Conservation (phyloP, 2,888 invertebrate genomes). For the Philopedon plagiatum region DNA sequence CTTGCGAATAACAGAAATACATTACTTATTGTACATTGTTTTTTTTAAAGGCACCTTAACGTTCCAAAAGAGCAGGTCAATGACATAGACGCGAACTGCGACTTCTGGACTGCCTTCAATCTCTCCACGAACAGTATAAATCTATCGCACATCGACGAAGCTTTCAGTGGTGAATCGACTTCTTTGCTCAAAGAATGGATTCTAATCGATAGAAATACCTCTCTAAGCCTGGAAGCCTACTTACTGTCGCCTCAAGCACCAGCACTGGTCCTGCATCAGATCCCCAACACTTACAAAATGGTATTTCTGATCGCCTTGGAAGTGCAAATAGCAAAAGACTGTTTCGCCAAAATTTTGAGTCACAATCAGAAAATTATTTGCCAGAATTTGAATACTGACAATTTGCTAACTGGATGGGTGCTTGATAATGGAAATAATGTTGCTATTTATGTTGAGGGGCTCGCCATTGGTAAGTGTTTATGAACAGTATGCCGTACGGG, state of each 20-base stretch:
- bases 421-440: constrained; percentile 57
- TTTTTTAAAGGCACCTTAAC: neutral
- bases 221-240: constrained; percentile 56
- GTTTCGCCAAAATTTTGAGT: constrained; percentile 47
- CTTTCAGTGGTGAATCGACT: neutral
- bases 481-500: neutral
- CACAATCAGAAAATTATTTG: constrained; percentile 52
- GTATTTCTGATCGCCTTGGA: constrained; percentile 54
- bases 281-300: constrained; percentile 55
- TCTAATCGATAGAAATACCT: constrained; percentile 53
- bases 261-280: constrained; percentile 51
- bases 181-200: constrained; percentile 41
- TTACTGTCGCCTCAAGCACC: constrained; percentile 57
- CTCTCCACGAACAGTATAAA: constrained; percentile 52
- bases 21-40: neutral
- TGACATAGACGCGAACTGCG: neutral
- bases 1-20: too few species aligned
- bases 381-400: constrained; percentile 27
- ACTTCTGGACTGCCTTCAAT: constrained; percentile 11
- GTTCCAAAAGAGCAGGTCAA: neutral
- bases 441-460: constrained; percentile 58
- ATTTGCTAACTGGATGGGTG: constrained; percentile 58
- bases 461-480: constrained; percentile 48
- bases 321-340: constrained; percentile 39
- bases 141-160: constrained; percentile 25